A percentile compares a stretch with the other conserved stretches of the same genome.
These are phyloP conservation scores for Choreutis nemorana DNA, from an alignment of 2,888 invertebrate genomes.

Conservation along the genomic window DNA sequence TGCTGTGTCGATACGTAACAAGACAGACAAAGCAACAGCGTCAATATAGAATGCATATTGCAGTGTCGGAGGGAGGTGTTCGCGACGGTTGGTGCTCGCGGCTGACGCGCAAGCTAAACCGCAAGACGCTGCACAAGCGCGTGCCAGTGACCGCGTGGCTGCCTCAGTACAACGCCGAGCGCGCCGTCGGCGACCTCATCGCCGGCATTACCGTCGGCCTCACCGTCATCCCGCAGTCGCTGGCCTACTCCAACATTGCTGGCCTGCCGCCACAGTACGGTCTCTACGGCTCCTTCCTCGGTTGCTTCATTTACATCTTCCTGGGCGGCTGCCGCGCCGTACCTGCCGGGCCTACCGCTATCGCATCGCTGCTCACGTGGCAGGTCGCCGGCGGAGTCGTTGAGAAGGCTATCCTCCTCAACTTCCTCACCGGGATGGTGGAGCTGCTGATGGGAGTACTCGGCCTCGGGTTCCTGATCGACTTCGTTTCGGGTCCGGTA, in stretches of 20 bases:
- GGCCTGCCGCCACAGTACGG: slow-evolving; percentile 87
- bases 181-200: slow-evolving; percentile 85
- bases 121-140: slow-evolving; percentile 75
- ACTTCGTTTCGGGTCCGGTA: slow-evolving; percentile 90
- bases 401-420: slow-evolving; percentile 77
- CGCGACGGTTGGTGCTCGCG: slow-evolving; percentile 41
- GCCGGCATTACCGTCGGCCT: slow-evolving; percentile 93
- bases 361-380: slow-evolving; percentile 85
- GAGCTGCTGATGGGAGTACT: slow-evolving; percentile 83
- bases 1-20: too few species aligned
- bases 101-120: slow-evolving; percentile 66
- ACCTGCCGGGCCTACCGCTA: slow-evolving; percentile 92
- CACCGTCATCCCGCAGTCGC: slow-evolving; percentile 91
- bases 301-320: slow-evolving; percentile 88
- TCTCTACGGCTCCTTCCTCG: slow-evolving; percentile 92
- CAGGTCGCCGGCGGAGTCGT: slow-evolving; percentile 75
- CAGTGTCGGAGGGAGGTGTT: slow-evolving; percentile 55
- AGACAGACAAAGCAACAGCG: too few species aligned
- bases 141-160: slow-evolving; percentile 81
- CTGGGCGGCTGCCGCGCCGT: slow-evolving; percentile 93
- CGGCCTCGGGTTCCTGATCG: slow-evolving; percentile 86
- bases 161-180: slow-evolving; percentile 75
- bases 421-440: slow-evolving; percentile 77
- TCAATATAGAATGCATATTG: too few species aligned
- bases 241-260: slow-evolving; percentile 83